Conservation (phyloP, 2,797 vertebrate genomes). For the Melopsittacus undulatus region DNA sequence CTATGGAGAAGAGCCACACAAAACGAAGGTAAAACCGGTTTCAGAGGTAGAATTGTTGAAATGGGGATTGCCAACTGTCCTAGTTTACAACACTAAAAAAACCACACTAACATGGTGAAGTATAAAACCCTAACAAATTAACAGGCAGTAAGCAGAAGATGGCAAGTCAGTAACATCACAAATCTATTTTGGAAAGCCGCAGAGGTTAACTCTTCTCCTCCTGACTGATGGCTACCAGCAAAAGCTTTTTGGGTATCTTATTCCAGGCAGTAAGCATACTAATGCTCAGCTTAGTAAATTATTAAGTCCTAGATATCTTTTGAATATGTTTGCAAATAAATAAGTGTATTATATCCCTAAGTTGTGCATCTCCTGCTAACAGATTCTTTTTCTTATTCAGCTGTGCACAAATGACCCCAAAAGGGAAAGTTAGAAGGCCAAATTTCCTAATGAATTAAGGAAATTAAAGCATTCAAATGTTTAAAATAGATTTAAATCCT, state of each 20-base stretch:
- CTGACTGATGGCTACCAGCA: neutral
- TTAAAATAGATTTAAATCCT: neutral
- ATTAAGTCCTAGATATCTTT: neutral
- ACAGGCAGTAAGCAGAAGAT: neutral
- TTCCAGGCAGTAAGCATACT: neutral
- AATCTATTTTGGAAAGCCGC: neutral
- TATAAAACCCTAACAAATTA: neutral
- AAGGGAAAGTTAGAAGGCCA: neutral
- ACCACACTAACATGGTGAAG: accelerated
- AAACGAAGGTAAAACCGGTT: neutral
- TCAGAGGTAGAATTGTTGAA: neutral
- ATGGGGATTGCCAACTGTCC: neutral
- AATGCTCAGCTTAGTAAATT: neutral
- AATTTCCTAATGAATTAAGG: neutral
- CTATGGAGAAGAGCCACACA: neutral
- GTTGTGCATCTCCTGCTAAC: neutral
- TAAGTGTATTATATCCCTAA: neutral
- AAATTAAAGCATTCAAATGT: neutral
- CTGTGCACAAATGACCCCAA: neutral
- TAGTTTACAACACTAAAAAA: neutral
- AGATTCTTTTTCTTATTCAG: neutral
- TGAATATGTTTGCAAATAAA: neutral
- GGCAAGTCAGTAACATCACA: neutral
- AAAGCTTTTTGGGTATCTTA: neutral
- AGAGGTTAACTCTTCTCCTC: neutral